Base-by-base conservation (phyloP, 2,113 vertebrate species). In the Melanotaenia duboulayi region DNA sequence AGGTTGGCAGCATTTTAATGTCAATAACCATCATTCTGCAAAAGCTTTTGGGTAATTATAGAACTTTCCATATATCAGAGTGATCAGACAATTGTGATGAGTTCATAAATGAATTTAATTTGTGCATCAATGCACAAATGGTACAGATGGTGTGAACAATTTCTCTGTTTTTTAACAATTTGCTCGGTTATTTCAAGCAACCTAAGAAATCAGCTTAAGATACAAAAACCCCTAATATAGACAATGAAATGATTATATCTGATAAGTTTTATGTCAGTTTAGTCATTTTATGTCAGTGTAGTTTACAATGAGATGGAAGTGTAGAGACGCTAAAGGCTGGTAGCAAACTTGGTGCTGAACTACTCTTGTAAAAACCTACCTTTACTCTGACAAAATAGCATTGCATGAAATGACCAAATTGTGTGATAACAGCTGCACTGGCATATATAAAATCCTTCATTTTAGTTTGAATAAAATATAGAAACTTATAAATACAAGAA, bases 401-500 rank as follows among this genome's bases (percentile, higher is more conserved):
- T 52, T 49, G 17, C 5, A 13, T 35, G 6, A 28, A 28, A 28
- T 28, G 3, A 6, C 28, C 6, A 4, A 51, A 48, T 22, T 42
- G 13, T 39, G 4, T 23, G 49, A 39, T 60, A 58, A 17, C 19
- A 17, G 23, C 49, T 60, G 2, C 28, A 8, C 25, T 42, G 24
- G 7, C 1, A 61, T 24, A 23, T 49, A 24, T 59, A 24, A 58
- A 48, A 40, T 23, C 25, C 19, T 17, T 20, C 4, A 9, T 57
- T 61, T 84, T 57, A 50, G 7, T 32, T 51, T 13, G 25, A 58
- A 58, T 50, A 59, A 4, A 28, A 28, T 28, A 71, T 16, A 42
- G 17, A 72, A 65, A 48, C 7, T 39, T 2, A 12, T 40, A 40
- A 2, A 40, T 40, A 2, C 39, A 40, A 11, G 37, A 11, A 39